phyloP scores from a whole-genome alignment of 1,140 invertebrate species.

The Ephestia elutella region DNA sequence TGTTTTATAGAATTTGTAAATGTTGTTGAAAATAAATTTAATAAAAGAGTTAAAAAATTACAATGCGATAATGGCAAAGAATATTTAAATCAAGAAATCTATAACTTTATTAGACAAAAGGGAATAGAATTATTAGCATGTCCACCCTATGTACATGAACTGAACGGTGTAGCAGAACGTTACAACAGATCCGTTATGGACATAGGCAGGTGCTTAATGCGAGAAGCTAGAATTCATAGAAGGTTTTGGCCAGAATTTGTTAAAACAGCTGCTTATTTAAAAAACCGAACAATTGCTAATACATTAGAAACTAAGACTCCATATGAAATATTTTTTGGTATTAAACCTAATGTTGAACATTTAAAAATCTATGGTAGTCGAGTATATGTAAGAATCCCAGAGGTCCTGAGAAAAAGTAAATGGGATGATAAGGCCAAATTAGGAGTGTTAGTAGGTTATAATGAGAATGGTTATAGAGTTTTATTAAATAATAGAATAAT shows the following conservation, averaged over 20 bases:
- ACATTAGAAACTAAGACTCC: slow-evolving; percentile 49
- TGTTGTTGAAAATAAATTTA: slow-evolving; percentile 42
- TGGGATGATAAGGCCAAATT: slow-evolving; percentile 41
- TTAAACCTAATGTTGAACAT: slow-evolving; percentile 41
- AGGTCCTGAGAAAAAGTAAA: slow-evolving; percentile 40
- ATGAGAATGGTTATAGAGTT: slow-evolving; percentile 30
- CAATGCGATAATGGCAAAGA: slow-evolving; percentile 59
- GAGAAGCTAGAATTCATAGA: slow-evolving; percentile 35
- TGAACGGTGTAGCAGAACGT: slow-evolving; percentile 52
- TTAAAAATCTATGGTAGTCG: slow-evolving; percentile 42
- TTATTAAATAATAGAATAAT: slow-evolving; percentile 32
- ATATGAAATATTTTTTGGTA: slow-evolving; percentile 48
- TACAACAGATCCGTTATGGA: slow-evolving; percentile 46
- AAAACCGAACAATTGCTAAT: slow-evolving; percentile 41
- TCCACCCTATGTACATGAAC: slow-evolving; percentile 51
- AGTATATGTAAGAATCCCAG: slow-evolving; percentile 43
- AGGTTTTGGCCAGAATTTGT: slow-evolving; percentile 33
- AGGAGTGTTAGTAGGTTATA: slow-evolving; percentile 31
- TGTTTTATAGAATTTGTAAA: slow-evolving; percentile 45
- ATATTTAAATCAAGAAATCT: slow-evolving; percentile 45
- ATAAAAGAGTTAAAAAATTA: slow-evolving; percentile 37
- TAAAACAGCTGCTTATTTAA: slow-evolving; percentile 32
- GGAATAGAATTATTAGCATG: slow-evolving; percentile 43
- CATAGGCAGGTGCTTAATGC: slow-evolving; percentile 33
- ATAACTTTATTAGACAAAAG: slow-evolving; percentile 41